Conservation (phyloP, 2,797 vertebrate species). For the Lacerta viridis region DNA sequence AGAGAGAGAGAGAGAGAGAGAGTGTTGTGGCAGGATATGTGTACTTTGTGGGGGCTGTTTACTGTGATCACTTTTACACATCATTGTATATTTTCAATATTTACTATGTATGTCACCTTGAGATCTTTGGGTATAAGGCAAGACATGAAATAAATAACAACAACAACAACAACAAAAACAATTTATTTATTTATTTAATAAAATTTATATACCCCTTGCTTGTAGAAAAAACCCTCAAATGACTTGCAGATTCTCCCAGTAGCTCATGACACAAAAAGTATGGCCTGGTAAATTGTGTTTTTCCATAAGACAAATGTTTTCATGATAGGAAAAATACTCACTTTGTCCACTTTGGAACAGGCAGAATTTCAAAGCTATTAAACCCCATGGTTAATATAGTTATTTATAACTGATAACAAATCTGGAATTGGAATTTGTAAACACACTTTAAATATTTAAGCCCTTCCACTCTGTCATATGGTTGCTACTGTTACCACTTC, state of each 20-base stretch:
- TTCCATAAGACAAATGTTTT: neutral
- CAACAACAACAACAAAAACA: too few relatives aligned
- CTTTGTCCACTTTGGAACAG: neutral
- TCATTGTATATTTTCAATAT: too few relatives aligned
- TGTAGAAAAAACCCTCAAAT: neutral
- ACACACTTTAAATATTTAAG: neutral
- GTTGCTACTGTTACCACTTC: slow-evolving; percentile 37
- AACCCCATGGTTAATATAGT: neutral
- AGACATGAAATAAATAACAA: too few relatives aligned
- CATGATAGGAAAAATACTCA: neutral
- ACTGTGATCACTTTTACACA: too few relatives aligned
- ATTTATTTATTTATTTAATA: too few relatives aligned
- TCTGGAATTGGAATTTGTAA: slow-evolving; percentile 13
- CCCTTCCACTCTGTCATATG: slow-evolving; percentile 24
- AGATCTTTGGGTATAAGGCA: too few relatives aligned
- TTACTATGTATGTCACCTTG: too few relatives aligned
- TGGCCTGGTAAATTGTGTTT: neutral
- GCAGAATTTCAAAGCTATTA: neutral
- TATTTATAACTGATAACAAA: slow-evolving; percentile 14
- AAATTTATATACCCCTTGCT: too few relatives aligned
- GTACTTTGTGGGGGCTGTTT: too few relatives aligned
- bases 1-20: too few relatives aligned
- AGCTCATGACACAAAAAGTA: neutral
- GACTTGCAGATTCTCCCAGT: neutral
- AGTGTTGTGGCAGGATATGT: too few relatives aligned